A percentile compares a stretch with the other conserved stretches of the same genome.
These are phyloP conservation scores for Pteronura brasiliensis DNA, from an alignment of 2,113 vertebrate species.

Conservation along the genomic window DNA sequence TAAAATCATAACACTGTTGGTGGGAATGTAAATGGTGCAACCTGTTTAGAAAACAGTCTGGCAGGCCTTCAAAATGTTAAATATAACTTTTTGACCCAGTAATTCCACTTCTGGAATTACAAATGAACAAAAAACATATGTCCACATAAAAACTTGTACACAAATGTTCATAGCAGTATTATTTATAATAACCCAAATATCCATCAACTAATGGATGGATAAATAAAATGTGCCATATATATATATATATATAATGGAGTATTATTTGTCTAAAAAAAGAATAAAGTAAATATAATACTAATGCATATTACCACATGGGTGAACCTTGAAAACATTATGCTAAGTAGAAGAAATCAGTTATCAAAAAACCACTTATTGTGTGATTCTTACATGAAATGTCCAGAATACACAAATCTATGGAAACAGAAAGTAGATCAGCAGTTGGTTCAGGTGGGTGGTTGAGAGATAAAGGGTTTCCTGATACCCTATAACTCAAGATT, in stretches of 20 bases:
- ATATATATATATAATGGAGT: not conserved
- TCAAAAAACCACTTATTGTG: not conserved
- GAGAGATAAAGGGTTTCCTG: not conserved
- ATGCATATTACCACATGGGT: not conserved
- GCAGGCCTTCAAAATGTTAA: not conserved
- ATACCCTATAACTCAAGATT: not conserved
- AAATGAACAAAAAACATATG: not conserved
- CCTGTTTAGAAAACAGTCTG: not conserved
- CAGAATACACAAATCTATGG: not conserved
- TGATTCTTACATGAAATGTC: not conserved
- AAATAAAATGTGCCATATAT: not conserved
- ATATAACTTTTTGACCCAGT: not conserved
- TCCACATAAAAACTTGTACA: not conserved
- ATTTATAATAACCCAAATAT: not conserved
- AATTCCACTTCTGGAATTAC: not conserved
- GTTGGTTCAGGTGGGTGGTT: not conserved
- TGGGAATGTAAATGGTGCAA: not conserved
- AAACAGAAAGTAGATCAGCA: not conserved
- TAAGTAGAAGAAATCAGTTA: not conserved
- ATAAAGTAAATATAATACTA: not conserved
- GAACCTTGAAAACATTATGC: not conserved
- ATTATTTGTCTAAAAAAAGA: not conserved
- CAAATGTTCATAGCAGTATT: not conserved
- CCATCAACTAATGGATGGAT: not conserved
- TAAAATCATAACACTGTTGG: not conserved